Percentiles rank a stretch among this genome's conserved stretches.
Evolutionary conservation across 2,113 vertebrate species (phyloP).

Genomic region (Actinemys pallida): DNA sequence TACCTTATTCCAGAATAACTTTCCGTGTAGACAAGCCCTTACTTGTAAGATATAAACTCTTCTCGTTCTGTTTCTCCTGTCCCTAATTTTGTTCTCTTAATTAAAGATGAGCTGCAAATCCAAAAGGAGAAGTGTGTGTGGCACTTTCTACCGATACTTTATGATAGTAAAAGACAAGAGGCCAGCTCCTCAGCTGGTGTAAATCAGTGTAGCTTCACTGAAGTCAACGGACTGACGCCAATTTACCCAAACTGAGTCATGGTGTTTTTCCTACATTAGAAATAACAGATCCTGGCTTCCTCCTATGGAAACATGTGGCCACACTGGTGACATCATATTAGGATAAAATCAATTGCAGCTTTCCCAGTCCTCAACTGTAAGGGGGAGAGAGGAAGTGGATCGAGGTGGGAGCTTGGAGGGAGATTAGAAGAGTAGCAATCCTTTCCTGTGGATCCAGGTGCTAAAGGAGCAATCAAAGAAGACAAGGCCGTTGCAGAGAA

Average conservation of each 20-base stretch:
- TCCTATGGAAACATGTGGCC: background rate
- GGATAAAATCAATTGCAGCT: background rate
- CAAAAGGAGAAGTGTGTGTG: background rate
- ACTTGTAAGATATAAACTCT: background rate
- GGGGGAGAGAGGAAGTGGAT: background rate
- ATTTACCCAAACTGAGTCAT: background rate
- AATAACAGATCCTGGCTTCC: background rate
- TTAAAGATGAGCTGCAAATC: background rate
- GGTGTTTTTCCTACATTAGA: background rate
- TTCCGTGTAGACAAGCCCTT: background rate
- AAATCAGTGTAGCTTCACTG: rapidly evolving
- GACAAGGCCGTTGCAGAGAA: background rate
- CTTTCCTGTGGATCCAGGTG: background rate
- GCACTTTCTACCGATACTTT: background rate
- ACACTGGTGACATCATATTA: rapidly evolving
- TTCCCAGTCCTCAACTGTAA: background rate
- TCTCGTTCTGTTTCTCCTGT: background rate
- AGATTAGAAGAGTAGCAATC: background rate
- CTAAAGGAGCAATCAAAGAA: background rate
- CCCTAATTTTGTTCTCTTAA: background rate
- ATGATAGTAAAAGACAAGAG: background rate
- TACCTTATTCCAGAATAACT: slow-evolving; percentile 7
- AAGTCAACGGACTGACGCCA: background rate
- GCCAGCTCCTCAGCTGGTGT: background rate
- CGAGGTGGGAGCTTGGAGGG: background rate